These are phyloP conservation scores for Salminus brasiliensis DNA, from an alignment of 2,113 vertebrate species.

Conservation along the genomic window DNA sequence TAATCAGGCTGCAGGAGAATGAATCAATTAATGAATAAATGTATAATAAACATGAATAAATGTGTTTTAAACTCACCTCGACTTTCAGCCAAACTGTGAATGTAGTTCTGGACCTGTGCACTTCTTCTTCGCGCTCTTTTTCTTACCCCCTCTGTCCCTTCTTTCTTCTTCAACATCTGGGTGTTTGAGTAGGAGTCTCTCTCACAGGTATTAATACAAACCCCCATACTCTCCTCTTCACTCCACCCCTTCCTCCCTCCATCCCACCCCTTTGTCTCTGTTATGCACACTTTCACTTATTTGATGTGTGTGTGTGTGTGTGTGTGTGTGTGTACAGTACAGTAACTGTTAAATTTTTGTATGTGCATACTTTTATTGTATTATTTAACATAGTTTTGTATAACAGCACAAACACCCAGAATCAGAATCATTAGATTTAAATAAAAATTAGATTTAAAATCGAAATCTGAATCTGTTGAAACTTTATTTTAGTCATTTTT, in stretches of 20 bases:
- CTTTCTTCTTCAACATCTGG: not conserved
- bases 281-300: constrained; percentile 31
- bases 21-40: not conserved
- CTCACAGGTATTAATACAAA: not conserved
- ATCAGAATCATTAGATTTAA: no score
- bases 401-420: no score
- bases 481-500: no score
- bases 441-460: no score
- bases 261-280: not conserved
- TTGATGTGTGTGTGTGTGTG: not conserved
- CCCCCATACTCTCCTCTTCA: not conserved
- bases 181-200: not conserved
- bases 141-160: not conserved
- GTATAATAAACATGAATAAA: no score
- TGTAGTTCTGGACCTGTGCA: not conserved
- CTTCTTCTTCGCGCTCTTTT: not conserved
- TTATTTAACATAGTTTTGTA: no score
- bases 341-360: no score
- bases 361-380: no score
- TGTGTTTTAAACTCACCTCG: not conserved
- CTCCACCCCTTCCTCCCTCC: constrained; percentile 1
- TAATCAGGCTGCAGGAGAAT: no score
- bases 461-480: no score
- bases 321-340: not conserved
- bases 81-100: not conserved